A percentile compares a stretch with the other conserved stretches of the same genome.
These are phyloP conservation scores for Procambarus virginalis DNA, from an alignment of 1,140 invertebrate species.

Conservation along the genomic window DNA sequence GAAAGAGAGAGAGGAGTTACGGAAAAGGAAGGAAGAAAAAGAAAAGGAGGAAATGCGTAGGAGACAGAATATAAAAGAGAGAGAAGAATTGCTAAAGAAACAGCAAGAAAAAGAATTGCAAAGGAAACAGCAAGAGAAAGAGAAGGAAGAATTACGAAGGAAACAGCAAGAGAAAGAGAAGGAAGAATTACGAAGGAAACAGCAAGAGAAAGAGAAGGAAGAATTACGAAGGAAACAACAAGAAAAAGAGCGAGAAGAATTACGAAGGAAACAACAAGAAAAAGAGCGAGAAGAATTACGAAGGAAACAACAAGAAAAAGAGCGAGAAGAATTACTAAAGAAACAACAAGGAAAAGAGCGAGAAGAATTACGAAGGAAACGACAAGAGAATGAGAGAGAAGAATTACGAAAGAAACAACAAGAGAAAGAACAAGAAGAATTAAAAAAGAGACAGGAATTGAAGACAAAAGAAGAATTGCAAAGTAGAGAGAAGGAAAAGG, in stretches of 20 bases:
- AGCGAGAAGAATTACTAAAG: neutral
- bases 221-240: conserved; percentile 1
- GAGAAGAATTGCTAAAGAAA: neutral
- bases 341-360: neutral
- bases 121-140: conserved; percentile 3
- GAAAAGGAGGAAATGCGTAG: neutral
- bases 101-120: neutral
- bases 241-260: conserved; percentile 6
- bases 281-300: conserved; percentile 5
- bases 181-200: neutral
- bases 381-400: conserved; percentile 17
- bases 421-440: conserved; percentile 5
- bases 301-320: conserved; percentile 8
- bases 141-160: conserved; percentile 4
- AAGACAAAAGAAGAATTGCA: neutral
- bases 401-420: conserved; percentile 18
- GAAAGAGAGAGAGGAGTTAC: neutral
- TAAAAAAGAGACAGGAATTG: neutral
- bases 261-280: conserved; percentile 4
- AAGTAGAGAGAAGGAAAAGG: conserved; percentile 5
- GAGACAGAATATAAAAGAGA: neutral
- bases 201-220: conserved; percentile 20
- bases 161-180: conserved; percentile 12
- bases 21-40: conserved; percentile 6
- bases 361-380: neutral